Evolutionary conservation across 2,888 invertebrate species (phyloP).

Genomic region (Itoplectis maculator): DNA sequence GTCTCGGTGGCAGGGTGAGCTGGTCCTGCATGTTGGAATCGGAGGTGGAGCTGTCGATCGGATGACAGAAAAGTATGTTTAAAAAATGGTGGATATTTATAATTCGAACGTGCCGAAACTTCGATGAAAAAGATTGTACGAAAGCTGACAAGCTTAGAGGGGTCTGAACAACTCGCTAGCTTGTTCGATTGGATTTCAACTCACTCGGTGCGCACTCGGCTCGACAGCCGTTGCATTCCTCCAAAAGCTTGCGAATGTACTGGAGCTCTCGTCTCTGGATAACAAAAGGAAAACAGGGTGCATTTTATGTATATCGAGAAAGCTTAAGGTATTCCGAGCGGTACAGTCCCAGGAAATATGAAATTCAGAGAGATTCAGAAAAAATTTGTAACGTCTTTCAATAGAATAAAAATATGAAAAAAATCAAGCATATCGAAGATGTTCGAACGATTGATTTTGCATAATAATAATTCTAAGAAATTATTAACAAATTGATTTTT

Average conservation of each 20-base stretch:
- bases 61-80: constrained; percentile 51
- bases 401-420: no score
- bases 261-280: constrained; percentile 88
- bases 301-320: not conserved
- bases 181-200: constrained; percentile 43
- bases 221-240: constrained; percentile 91
- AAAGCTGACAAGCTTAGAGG: constrained; percentile 13
- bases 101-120: constrained; percentile 35
- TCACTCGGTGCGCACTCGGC: constrained; percentile 73
- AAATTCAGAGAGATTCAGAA: no score
- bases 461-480: no score
- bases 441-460: no score
- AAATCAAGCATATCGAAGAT: no score
- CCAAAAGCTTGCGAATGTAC: constrained; percentile 89
- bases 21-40: constrained; percentile 75
- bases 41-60: constrained; percentile 71
- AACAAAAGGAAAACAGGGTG: constrained; percentile 50
- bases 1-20: constrained; percentile 85
- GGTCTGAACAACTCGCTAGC: not conserved
- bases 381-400: no score
- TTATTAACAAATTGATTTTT: no score
- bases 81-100: not conserved
- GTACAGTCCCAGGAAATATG: no score
- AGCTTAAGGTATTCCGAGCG: no score
- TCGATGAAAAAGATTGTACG: constrained; percentile 29